A percentile compares a stretch with the other conserved stretches of the same genome.
Evolutionary conservation across 2,888 invertebrate species (phyloP).

Genomic region (Orchestes rusci): DNA sequence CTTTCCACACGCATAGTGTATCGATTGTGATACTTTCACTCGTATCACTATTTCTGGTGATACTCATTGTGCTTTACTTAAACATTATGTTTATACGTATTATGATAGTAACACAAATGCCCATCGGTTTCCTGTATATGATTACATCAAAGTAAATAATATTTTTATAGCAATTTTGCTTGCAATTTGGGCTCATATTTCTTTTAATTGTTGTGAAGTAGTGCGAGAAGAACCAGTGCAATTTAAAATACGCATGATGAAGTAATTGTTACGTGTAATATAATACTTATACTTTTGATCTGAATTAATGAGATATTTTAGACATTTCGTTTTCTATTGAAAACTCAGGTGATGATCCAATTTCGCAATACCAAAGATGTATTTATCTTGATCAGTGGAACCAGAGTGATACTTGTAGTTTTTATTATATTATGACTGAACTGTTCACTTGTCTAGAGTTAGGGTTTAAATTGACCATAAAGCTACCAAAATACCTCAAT

Average conservation of each 20-base stretch:
- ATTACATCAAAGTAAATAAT: constrained; percentile 19
- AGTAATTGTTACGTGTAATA: neutral
- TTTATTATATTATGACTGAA: no score
- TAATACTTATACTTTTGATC: constrained; percentile 3
- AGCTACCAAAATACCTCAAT: no score
- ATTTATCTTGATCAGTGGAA: no score
- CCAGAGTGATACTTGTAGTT: no score
- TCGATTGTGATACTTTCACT: constrained; percentile 22
- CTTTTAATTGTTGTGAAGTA: constrained; percentile 20
- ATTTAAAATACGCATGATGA: constrained; percentile 3
- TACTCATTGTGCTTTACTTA: constrained; percentile 17
- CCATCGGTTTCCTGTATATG: constrained; percentile 19
- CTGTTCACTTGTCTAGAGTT: no score
- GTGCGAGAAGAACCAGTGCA: constrained; percentile 14
- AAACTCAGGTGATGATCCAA: no score
- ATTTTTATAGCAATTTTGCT: constrained; percentile 18
- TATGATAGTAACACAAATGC: constrained; percentile 16
- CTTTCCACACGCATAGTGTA: constrained; percentile 19
- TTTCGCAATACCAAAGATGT: neutral
- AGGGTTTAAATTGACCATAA: no score
- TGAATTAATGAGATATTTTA: no score
- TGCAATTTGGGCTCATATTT: constrained; percentile 16
- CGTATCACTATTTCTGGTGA: constrained; percentile 15
- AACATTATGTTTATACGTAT: constrained; percentile 12
- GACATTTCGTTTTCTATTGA: neutral